Base-by-base conservation (phyloP, 2,888 invertebrate genomes). In the Nomada ruficornis region DNA sequence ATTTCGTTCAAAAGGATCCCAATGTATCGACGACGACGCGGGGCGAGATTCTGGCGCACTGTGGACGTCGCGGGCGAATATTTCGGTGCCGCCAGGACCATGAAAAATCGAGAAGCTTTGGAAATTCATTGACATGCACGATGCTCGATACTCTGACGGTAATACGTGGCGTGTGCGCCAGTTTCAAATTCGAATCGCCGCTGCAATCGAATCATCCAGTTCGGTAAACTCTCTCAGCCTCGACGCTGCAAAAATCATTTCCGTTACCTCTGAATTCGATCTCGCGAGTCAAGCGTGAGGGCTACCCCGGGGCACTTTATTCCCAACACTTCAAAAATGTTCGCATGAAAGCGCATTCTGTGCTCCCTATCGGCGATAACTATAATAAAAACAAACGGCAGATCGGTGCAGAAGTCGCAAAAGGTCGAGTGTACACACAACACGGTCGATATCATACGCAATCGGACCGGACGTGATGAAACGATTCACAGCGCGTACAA, bases 401-500 rank as follows among this genome's bases (percentile, higher is more conserved):
- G 23, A 52, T 15, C 3, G 67, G 23, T 9, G 68, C 52, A 44
- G 59, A 60, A 29, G 42, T 63, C 20, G 59, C 47, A 7, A 13
- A 10, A 63, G 63, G 23, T 64, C 42, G 26, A 69, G 18, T 50
- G 23, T 20, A 10, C 47, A 54, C 26, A 13, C 57, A 42, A 54
- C 20, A 36, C 42, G 57, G 57, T 69, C 69, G 26, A 62, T 54
- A 57, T 57, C 69, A 36, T 29, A 42, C 54, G 63, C 75, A 57
- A 75, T 74, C 69, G 52, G 63, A 42, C 26, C 78, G 68, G 63
- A 69, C 75, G 50, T n/a, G 50, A 69, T 23, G 75, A 68, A 57
- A 68, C 74, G 62, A 64, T 78, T 55, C 78, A 5, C 26, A 42
- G 44, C 62, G 67, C 77, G 77, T 18, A 54, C 47, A 10, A 54